phyloP scores from a whole-genome alignment of 2,888 invertebrate species.

The Linhomoeus sp. region DNA sequence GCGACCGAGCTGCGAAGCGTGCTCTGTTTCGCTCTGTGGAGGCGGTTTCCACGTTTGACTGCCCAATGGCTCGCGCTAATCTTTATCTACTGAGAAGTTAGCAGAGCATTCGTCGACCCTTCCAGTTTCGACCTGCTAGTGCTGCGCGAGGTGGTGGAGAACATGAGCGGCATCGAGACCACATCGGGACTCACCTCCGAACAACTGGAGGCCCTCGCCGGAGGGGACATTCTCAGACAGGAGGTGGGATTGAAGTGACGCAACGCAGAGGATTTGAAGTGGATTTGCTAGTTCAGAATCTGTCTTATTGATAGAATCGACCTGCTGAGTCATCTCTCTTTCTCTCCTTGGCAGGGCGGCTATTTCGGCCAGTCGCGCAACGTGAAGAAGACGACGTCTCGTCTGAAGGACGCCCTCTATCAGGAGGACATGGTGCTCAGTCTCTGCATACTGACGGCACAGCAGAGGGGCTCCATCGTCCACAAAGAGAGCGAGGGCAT shows the following conservation, averaged over 20 bases:
- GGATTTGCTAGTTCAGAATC: no score
- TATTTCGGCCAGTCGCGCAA: slow-evolving; percentile 77
- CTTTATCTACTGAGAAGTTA: no score
- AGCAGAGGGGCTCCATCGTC: slow-evolving; percentile 86
- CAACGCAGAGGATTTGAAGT: no score
- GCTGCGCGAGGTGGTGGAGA: slow-evolving; percentile 87
- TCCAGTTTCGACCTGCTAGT: slow-evolving; percentile 62
- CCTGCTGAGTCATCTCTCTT: no score
- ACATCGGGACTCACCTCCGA: slow-evolving; percentile 86
- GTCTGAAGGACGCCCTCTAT: slow-evolving; percentile 80
- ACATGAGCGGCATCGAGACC: slow-evolving; percentile 97
- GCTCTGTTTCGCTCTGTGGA: no score
- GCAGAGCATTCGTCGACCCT: no score
- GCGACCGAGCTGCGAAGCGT: no score
- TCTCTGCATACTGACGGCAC: slow-evolving; percentile 78
- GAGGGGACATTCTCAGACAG: slow-evolving; percentile 77
- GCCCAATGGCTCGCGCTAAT: no score
- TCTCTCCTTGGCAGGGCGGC: slow-evolving; percentile 49
- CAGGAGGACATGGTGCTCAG: slow-evolving; percentile 77
- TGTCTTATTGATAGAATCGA: no score
- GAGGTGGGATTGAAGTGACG: slow-evolving; percentile 43
- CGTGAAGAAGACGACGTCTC: slow-evolving; percentile 76
- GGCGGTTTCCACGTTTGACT: no score
- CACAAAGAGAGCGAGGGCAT: slow-evolving; percentile 34
- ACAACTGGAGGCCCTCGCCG: slow-evolving; percentile 86